Base-by-base conservation (phyloP, 2,113 vertebrate species). In the Cathartes aura region DNA sequence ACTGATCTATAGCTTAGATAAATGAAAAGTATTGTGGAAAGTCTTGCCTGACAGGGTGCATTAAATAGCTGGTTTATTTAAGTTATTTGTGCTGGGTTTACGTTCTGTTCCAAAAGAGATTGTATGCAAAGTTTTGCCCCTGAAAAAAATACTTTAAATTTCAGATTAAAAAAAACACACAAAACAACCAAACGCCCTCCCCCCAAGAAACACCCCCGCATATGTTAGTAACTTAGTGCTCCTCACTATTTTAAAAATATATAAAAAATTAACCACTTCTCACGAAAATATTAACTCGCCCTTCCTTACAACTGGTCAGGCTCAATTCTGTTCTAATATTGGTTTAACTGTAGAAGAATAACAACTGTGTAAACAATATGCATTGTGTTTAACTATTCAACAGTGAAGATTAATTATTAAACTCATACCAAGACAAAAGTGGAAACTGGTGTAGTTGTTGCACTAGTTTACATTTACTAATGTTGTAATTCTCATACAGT, bases 391-490 rank as follows among this genome's bases (percentile, higher is more conserved):
- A 97, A 93, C 89, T 96, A 96, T 95, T 97, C 64, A 97, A 20
- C 80, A 87, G 89, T 81, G 43, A 75, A 84, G 73, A 84, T 97
- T 78, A 97, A 97, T 96, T 3, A 97, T 98, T 98, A 97, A 97
- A 81, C 94, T 96, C 52, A 63, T 55, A 78, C 64, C 36, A 71
- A 87, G 60, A 60, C 59, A 82, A 78, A 67, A 52, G n/a, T 73
- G 64, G 45, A 79, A 84, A 75, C 48, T 87, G 55, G 64, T 92
- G 56, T 68, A 84, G 56, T 24, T 92, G 81, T 94, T 92, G 47
- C 81, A 72, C 42, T 60, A 78, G 38, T 93, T 89, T 76, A 53
- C 60, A 19, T 91, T 94, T 92, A 79, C 73, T 66, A 30, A 43
- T 58, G 56, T 78, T 93, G 74, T 89, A 81, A 58, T 92, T 87